A percentile compares a stretch with the other conserved stretches of the same genome.
Conservation (phyloP, 2,888 invertebrate species). For the Conus canariensis region DNA sequence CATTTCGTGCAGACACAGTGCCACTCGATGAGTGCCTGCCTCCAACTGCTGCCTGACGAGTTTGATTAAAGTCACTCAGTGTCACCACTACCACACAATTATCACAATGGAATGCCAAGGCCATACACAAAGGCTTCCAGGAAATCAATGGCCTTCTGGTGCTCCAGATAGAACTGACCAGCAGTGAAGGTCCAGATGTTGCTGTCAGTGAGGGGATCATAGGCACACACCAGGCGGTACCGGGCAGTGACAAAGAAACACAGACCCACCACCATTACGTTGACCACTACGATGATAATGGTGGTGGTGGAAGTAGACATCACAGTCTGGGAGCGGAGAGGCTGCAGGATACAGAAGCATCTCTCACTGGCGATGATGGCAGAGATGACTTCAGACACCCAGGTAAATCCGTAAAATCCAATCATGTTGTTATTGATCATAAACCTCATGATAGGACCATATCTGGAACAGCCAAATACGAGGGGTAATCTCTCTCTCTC, state of each 20-base stretch:
- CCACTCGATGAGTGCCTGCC: background rate
- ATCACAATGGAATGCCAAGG: background rate
- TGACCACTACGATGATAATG: background rate
- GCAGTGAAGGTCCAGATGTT: background rate
- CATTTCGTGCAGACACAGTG: background rate
- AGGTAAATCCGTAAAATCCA: background rate
- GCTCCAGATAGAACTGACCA: background rate
- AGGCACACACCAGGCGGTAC: background rate
- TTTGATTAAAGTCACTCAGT: background rate
- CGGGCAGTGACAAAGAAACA: background rate
- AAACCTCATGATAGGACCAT: background rate
- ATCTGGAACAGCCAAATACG: background rate
- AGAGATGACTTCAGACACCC: slow-evolving; percentile 2
- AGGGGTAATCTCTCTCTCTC: too few relatives aligned
- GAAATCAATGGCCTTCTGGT: background rate
- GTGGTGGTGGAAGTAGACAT: background rate
- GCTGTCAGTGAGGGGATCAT: background rate
- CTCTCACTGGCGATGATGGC: slow-evolving; percentile 21
- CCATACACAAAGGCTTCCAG: background rate
- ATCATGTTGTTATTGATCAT: background rate
- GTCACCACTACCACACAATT: background rate
- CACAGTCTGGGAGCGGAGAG: background rate
- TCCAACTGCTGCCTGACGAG: background rate
- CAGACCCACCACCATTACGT: background rate
- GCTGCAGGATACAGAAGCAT: background rate